Conservation (phyloP, 2,888 invertebrate genomes). For the Myathropa florea region DNA sequence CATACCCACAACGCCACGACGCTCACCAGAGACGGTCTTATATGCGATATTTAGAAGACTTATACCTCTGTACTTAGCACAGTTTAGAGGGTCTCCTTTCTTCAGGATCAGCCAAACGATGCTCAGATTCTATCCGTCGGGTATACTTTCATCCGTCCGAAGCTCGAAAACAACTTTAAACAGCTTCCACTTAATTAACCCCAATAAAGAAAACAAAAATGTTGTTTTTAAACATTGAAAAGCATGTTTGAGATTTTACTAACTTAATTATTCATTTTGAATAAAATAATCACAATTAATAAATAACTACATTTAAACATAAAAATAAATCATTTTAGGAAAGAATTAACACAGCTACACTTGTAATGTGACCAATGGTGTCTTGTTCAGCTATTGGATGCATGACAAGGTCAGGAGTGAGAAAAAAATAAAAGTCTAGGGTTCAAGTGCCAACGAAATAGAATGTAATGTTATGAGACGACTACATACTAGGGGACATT, state of each 20-base stretch:
- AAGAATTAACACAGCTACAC: constrained; percentile 19
- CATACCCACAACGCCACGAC: too few relatives aligned
- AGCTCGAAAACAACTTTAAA: too few relatives aligned
- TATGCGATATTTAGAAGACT: too few relatives aligned
- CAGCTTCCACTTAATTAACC: too few relatives aligned
- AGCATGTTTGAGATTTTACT: background rate
- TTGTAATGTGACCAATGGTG: background rate
- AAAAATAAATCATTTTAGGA: constrained; percentile 32
- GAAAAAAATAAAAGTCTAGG: constrained; percentile 8
- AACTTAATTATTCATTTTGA: background rate
- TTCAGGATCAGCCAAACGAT: too few relatives aligned
- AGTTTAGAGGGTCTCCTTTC: too few relatives aligned
- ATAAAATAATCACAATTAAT: constrained; percentile 42
- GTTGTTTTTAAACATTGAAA: background rate
- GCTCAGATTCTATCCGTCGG: too few relatives aligned
- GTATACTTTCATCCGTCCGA: too few relatives aligned
- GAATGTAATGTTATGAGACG: background rate
- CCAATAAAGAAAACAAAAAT: too few relatives aligned
- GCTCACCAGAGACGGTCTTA: too few relatives aligned
- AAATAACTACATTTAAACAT: constrained; percentile 32
- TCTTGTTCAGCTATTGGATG: background rate
- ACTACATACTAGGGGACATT: background rate
- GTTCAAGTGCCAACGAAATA: background rate
- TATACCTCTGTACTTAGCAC: too few relatives aligned
- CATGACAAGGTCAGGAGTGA: background rate